Evolutionary conservation across 92 coral and sea anemone species (phyloP).

Genomic region (Chrysogorgia sp.): DNA sequence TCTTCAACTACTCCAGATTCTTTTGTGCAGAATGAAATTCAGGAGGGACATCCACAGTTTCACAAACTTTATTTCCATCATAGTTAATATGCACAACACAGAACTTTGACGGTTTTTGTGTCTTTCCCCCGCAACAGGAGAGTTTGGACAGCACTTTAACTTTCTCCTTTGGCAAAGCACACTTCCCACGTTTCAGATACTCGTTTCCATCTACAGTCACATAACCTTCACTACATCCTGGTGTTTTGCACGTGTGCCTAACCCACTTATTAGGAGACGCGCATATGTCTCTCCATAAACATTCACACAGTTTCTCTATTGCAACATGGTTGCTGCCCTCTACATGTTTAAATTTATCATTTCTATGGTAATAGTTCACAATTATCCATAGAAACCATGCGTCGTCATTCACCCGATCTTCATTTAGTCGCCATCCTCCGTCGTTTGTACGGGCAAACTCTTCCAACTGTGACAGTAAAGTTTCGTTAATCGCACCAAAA

Average conservation of each 20-base stretch:
- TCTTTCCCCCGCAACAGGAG: slow-evolving; percentile 59
- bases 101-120: slow-evolving; percentile 65
- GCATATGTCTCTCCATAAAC: slow-evolving; percentile 47
- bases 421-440: no score
- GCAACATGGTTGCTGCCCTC: no score
- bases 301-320: not conserved
- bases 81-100: slow-evolving; percentile 22
- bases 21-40: not conserved
- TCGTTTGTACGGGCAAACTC: slow-evolving; percentile 19
- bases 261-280: slow-evolving; percentile 54
- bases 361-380: slow-evolving; percentile 8
- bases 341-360: no score
- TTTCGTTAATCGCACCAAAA: not conserved
- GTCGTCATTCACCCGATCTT: slow-evolving; percentile 13
- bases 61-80: not conserved
- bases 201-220: slow-evolving; percentile 68
- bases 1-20: no score
- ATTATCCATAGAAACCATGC: slow-evolving; percentile 11
- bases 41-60: not conserved
- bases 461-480: slow-evolving; percentile 3
- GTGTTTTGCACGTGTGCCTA: not conserved
- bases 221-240: not conserved
- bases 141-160: slow-evolving; percentile 61
- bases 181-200: no score
- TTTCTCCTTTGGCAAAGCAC: slow-evolving; percentile 56